Base-by-base conservation (phyloP, 53 echinoderm and acorn worm species). In the Temnopleurus reevesii region DNA sequence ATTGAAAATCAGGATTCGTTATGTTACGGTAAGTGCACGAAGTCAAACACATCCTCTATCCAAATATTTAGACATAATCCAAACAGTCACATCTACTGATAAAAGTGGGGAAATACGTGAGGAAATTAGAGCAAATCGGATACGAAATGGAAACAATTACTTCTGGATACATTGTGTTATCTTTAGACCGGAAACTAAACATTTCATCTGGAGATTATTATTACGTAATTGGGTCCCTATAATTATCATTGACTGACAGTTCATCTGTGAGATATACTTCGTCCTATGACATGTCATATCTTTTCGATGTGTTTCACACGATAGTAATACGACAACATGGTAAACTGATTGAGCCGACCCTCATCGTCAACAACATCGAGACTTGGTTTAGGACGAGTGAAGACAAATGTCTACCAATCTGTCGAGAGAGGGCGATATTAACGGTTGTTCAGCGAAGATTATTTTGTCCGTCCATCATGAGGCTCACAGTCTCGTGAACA, bases 181-280 rank as follows among this genome's bases (percentile, higher is more conserved):
- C 57, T 2, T 18, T 35, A 55, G 56, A 85, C 85, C 85, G 85
- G 85, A 85, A 85, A 83, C 34, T 15, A 59, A 85, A 44, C 25
- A 33, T 35, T n/a, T 83, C 5, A 83, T 83, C 33, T 35, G 33
- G 4, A 83, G 54, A 83, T 55, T 8, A 83, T 55, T 83, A 56
- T 83, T 83, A 83, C 83, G 83, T 55, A 83, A 83, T 23, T 27
- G 71, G n/a, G 41, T 38, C 36, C 71, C 71, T 71, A 41, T 36
- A 71, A 38, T 71, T 71, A 71, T 71, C 71, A 71, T 71, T 71
- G 43, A 71, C 41, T 71, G 71, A 41, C 71, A 41, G 7, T 3
- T 41, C 41, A 38, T 21, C 71, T 43, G 8, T 8, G 21, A 0
- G 71, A 71, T 38, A 23, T 7, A 23, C 71, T 36, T 38, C 21